phyloP scores from a whole-genome alignment of 1,140 invertebrate genomes.

The Tetraneura akinire region DNA sequence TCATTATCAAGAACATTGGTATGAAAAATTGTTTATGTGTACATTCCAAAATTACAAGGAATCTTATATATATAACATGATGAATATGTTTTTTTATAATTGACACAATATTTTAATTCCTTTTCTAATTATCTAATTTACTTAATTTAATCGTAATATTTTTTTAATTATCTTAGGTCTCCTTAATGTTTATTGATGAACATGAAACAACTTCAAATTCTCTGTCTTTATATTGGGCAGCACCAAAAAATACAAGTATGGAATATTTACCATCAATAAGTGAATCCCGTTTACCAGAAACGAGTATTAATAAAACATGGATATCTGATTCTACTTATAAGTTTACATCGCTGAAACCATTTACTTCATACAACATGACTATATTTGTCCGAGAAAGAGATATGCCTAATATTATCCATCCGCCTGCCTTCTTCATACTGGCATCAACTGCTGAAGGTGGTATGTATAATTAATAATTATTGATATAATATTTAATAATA shows the following conservation, averaged over 20 bases:
- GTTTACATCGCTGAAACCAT: slow-evolving; percentile 70
- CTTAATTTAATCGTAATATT: background rate
- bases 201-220: slow-evolving; percentile 61
- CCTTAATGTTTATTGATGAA: slow-evolving; percentile 63
- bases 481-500: too few species aligned
- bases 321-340: slow-evolving; percentile 61
- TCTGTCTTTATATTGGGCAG: slow-evolving; percentile 64
- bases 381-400: slow-evolving; percentile 67
- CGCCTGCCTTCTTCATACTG: slow-evolving; percentile 65
- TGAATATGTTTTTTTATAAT: background rate
- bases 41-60: too few species aligned
- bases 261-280: slow-evolving; percentile 67
- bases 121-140: too few species aligned
- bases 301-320: slow-evolving; percentile 67
- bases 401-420: slow-evolving; percentile 61
- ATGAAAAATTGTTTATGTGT: too few species aligned
- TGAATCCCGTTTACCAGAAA: slow-evolving; percentile 56
- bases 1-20: too few species aligned
- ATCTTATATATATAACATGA: too few species aligned
- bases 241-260: slow-evolving; percentile 59
- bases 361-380: slow-evolving; percentile 75
- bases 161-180: slow-evolving; percentile 57
- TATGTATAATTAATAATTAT: slow-evolving; percentile 56
- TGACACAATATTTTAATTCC: too few species aligned
- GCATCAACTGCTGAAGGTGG: slow-evolving; percentile 68